phyloP scores from a whole-genome alignment of 2,113 vertebrate species.

The Cygnus atratus region DNA sequence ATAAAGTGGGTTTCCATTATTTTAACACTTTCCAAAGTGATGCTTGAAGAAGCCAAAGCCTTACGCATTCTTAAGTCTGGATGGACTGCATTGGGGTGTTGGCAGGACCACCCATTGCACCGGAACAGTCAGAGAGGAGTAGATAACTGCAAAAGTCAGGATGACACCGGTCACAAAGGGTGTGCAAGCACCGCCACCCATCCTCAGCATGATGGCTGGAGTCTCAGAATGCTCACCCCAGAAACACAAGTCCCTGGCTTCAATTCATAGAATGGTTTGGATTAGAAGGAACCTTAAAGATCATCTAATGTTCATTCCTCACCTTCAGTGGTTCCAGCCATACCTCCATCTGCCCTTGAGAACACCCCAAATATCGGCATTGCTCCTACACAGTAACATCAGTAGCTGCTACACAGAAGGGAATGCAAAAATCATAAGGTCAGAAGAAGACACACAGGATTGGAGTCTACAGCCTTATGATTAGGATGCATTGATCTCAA shows the following conservation, averaged over 20 bases:
- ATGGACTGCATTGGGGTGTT: rapidly evolving
- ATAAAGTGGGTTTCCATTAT: not conserved
- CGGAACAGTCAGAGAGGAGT: not conserved
- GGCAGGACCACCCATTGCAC: not conserved
- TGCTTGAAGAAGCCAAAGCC: not conserved
- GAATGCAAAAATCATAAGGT: not conserved
- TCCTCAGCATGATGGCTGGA: not conserved
- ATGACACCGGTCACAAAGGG: not conserved
- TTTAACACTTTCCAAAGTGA: not conserved
- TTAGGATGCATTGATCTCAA: not conserved
- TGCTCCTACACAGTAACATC: not conserved
- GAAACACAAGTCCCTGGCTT: not conserved
- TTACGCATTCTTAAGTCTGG: rapidly evolving
- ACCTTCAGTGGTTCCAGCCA: not conserved
- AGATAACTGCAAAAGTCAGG: not conserved
- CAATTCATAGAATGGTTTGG: not conserved
- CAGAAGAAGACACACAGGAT: not conserved
- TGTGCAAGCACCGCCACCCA: not conserved
- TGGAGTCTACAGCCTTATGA: not conserved
- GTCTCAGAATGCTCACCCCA: not conserved
- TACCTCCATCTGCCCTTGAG: not conserved
- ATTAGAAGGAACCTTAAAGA: too few species aligned
- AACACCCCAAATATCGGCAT: not conserved
- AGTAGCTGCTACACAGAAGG: not conserved
- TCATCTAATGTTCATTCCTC: not conserved